Percentiles rank a stretch among this genome's conserved stretches.
These are phyloP conservation scores for Pangasianodon hypophthalmus DNA, from an alignment of 2,113 vertebrate species.

Conservation along the genomic window DNA sequence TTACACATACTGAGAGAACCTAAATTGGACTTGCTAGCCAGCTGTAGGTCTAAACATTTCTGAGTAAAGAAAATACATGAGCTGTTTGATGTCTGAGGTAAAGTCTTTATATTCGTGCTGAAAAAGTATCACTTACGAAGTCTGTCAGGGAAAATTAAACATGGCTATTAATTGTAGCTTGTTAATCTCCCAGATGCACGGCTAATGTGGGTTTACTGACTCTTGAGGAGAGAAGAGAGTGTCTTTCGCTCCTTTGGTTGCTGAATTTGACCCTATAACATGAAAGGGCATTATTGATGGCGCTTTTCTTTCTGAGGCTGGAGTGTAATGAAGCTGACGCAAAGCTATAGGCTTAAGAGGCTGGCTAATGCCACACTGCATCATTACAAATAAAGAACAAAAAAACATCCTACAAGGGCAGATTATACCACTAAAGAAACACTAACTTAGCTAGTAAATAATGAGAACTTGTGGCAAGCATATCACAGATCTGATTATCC, in stretches of 20 bases:
- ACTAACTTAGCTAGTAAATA: neutral
- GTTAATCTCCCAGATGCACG: conserved; percentile 39
- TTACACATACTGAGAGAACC: neutral
- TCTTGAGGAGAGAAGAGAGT: neutral
- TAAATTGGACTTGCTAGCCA: conserved; percentile 7
- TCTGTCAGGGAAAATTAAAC: conserved; percentile 43
- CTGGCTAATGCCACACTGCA: neutral
- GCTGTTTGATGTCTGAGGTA: neutral
- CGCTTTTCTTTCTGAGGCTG: conserved; percentile 11
- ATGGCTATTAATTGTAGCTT: conserved; percentile 39
- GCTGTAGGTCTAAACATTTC: neutral
- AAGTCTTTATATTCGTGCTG: conserved; percentile 25
- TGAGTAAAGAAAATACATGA: neutral
- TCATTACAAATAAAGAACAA: neutral
- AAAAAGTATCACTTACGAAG: conserved; percentile 40
- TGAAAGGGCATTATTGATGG: conserved; percentile 52
- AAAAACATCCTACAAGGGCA: neutral
- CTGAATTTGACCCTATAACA: conserved; percentile 1
- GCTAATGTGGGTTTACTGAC: conserved; percentile 30
- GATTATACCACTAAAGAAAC: neutral
- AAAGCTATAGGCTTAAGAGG: neutral
- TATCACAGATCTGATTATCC: neutral
- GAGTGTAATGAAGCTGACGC: conserved; percentile 19
- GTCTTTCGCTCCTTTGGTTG: conserved; percentile 12
- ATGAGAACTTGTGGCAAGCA: neutral